phyloP scores from a whole-genome alignment of 23 tunicate genomes.

The Clavelina lepadiformis region DNA sequence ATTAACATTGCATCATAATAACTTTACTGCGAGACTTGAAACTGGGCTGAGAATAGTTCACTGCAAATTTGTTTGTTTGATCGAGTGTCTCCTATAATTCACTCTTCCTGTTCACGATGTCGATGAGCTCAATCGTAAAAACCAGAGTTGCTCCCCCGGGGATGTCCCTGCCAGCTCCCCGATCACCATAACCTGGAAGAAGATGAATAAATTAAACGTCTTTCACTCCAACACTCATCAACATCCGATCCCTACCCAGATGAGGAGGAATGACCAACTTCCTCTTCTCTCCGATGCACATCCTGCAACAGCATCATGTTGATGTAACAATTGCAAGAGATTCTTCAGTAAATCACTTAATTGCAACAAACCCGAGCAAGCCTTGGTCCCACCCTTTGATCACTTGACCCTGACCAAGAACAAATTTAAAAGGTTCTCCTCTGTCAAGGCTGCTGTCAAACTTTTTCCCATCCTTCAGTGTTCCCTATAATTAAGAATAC shows the following conservation, averaged over 20 bases:
- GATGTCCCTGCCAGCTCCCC: conserved; percentile 68
- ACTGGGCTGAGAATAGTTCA: too few relatives aligned
- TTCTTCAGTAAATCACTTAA: background rate
- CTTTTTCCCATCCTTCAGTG: conserved; percentile 60
- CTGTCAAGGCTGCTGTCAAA: conserved; percentile 81
- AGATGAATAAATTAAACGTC: background rate
- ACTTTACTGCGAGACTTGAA: too few relatives aligned
- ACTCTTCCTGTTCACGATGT: conserved; percentile 42
- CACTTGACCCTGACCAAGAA: conserved; percentile 93
- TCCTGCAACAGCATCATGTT: conserved; percentile 37
- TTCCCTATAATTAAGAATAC: conserved; percentile 45
- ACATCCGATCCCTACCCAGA: conserved; percentile 38
- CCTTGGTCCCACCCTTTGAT: conserved; percentile 99
- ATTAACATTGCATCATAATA: too few relatives aligned
- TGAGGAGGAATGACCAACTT: conserved; percentile 84
- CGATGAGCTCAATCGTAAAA: conserved; percentile 77
- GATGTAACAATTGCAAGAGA: background rate
- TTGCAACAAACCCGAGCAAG: conserved; percentile 44
- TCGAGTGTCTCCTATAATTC: too few relatives aligned
- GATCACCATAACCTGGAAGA: conserved; percentile 77
- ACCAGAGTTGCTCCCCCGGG: conserved; percentile 73
- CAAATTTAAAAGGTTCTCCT: conserved; percentile 70
- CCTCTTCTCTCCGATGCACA: conserved; percentile 97
- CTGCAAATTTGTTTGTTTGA: too few relatives aligned
- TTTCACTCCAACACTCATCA: background rate